These are phyloP conservation scores for Gallinago jamesoni DNA, from an alignment of 2,113 vertebrate species.

Conservation along the genomic window DNA sequence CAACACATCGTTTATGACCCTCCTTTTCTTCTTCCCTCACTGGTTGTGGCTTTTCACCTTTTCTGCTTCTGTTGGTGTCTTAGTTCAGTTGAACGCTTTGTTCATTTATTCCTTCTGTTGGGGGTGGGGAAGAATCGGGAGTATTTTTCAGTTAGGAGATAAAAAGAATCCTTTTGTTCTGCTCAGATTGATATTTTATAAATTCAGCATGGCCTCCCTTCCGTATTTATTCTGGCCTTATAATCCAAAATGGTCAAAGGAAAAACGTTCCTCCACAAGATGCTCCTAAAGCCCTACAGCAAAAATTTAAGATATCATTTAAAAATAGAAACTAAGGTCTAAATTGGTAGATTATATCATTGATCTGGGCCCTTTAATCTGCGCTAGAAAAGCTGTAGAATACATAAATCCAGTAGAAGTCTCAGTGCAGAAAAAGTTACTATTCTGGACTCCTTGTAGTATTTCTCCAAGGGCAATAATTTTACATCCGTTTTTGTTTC, in stretches of 20 bases:
- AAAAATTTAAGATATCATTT: constrained; percentile 2
- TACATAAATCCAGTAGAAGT: not conserved
- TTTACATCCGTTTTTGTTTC: not conserved
- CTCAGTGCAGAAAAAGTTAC: not conserved
- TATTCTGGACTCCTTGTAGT: not conserved
- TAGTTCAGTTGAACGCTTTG: not conserved
- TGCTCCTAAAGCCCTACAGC: not conserved
- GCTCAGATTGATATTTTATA: not conserved
- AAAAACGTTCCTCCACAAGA: not conserved
- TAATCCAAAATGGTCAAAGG: not conserved
- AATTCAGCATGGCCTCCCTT: not conserved
- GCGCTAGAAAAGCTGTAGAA: not conserved
- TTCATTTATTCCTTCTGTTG: constrained; percentile 3
- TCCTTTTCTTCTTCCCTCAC: not conserved
- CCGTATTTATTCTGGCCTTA: not conserved
- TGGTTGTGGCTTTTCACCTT: constrained; percentile 34
- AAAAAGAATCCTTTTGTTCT: constrained; percentile 31
- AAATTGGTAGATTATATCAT: constrained; percentile 6
- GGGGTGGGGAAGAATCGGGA: not conserved
- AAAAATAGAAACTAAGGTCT: constrained; percentile 37
- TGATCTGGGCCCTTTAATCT: not conserved
- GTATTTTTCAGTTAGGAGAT: constrained; percentile 5
- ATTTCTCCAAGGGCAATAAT: not conserved
- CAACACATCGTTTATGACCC: constrained; percentile 47
- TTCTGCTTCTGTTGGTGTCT: not conserved